These are phyloP conservation scores for Lota lota DNA, from an alignment of 2,113 vertebrate genomes.

Conservation along the genomic window DNA sequence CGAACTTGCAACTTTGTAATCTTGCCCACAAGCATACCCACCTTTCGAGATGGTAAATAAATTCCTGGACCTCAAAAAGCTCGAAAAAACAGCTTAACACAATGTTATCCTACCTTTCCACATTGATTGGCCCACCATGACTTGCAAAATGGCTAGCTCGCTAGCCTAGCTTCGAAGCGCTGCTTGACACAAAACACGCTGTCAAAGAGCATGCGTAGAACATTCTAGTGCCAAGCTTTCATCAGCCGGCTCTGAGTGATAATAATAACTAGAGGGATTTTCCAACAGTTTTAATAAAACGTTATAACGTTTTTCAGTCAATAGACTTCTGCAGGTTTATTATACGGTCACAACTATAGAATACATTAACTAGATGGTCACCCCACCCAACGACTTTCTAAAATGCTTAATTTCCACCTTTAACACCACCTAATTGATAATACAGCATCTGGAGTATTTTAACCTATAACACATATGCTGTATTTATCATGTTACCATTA, in stretches of 20 bases:
- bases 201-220: conserved; percentile 77
- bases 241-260: conserved; percentile 49
- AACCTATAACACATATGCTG: too few species aligned
- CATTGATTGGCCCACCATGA: conserved; percentile 78
- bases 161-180: conserved; percentile 64
- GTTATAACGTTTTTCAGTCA: too few species aligned
- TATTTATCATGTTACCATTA: too few species aligned
- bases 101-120: conserved; percentile 47
- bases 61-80: too few species aligned
- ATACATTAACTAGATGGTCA: too few species aligned
- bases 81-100: not conserved
- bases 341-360: too few species aligned
- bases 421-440: too few species aligned
- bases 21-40: conserved; percentile 30
- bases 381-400: too few species aligned
- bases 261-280: conserved; percentile 6
- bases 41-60: too few species aligned
- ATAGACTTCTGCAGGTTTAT: too few species aligned
- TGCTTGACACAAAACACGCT: conserved; percentile 67
- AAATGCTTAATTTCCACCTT: too few species aligned
- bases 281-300: not conserved
- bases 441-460: too few species aligned
- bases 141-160: conserved; percentile 78
- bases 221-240: conserved; percentile 70
- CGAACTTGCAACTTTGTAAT: conserved; percentile 34